phyloP scores from a whole-genome alignment of 2,888 invertebrate genomes.

The Heteromurus nitidus region DNA sequence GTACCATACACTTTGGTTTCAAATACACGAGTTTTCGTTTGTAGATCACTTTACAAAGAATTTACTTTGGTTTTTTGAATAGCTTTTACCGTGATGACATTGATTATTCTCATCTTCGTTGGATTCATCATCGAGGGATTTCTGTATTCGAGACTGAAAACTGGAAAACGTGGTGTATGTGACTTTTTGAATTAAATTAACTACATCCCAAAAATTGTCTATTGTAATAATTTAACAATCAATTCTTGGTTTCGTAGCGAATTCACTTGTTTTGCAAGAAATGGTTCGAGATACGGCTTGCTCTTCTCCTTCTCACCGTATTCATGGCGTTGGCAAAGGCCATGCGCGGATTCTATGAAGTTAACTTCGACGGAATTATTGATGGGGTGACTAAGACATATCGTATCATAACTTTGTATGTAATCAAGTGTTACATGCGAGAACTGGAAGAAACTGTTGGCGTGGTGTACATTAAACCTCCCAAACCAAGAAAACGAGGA shows the following conservation, averaged over 20 bases:
- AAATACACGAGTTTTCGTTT: neutral
- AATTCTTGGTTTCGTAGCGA: constrained; percentile 34
- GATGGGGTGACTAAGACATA: constrained; percentile 54
- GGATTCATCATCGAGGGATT: constrained; percentile 61
- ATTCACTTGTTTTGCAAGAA: constrained; percentile 43
- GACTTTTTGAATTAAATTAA: no score
- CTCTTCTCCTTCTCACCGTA: constrained; percentile 25
- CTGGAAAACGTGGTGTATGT: constrained; percentile 40
- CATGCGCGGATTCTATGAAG: constrained; percentile 29
- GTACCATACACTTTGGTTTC: neutral
- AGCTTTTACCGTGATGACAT: constrained; percentile 45
- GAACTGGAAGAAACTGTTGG: constrained; percentile 56
- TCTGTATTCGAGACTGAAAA: constrained; percentile 52
- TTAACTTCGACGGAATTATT: constrained; percentile 47
- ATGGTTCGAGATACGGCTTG: constrained; percentile 45
- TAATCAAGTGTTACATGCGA: constrained; percentile 55
- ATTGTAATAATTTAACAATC: neutral
- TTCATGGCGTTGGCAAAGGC: constrained; percentile 51
- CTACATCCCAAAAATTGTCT: neutral
- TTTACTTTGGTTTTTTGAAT: constrained; percentile 2
- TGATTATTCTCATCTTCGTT: constrained; percentile 39
- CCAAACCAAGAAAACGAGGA: constrained; percentile 56
- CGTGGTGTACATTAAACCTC: constrained; percentile 54
- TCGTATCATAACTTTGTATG: constrained; percentile 39
- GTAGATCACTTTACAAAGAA: neutral